Conservation (phyloP, 2,113 vertebrate genomes). For the Neolamprologus ventralis region DNA sequence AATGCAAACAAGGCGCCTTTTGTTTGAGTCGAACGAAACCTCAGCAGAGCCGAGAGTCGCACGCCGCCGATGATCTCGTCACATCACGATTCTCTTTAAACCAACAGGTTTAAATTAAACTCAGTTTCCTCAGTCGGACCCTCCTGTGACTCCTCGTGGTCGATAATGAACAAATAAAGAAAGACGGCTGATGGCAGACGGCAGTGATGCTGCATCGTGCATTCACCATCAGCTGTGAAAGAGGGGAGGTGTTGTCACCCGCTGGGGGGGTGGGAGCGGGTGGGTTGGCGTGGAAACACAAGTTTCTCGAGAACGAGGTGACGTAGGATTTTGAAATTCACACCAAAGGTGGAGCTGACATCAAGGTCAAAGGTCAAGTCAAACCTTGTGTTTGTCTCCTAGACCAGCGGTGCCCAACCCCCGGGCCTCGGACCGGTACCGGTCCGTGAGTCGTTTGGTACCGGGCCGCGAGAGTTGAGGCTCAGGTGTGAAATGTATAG, state of each 20-base stretch:
- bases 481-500: fast-evolving
- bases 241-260: background rate
- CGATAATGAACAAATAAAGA: fast-evolving
- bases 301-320: background rate
- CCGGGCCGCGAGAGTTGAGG: fast-evolving
- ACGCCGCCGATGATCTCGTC: fast-evolving
- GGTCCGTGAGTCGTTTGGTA: too few species aligned
- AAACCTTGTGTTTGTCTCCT: background rate
- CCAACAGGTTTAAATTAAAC: background rate
- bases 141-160: background rate
- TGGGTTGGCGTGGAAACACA: fast-evolving
- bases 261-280: fast-evolving
- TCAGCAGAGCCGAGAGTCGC: background rate
- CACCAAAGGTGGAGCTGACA: background rate
- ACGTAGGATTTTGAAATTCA: background rate
- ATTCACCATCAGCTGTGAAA: fast-evolving
- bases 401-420: fast-evolving
- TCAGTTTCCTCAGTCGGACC: background rate
- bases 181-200: fast-evolving
- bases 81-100: background rate
- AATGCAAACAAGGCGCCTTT: background rate
- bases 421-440: too few species aligned
- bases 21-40: background rate
- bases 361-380: background rate
- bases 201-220: fast-evolving